Evolutionary conservation across 2,888 invertebrate genomes (phyloP).

Genomic region (Callyntrura guangdongensis): DNA sequence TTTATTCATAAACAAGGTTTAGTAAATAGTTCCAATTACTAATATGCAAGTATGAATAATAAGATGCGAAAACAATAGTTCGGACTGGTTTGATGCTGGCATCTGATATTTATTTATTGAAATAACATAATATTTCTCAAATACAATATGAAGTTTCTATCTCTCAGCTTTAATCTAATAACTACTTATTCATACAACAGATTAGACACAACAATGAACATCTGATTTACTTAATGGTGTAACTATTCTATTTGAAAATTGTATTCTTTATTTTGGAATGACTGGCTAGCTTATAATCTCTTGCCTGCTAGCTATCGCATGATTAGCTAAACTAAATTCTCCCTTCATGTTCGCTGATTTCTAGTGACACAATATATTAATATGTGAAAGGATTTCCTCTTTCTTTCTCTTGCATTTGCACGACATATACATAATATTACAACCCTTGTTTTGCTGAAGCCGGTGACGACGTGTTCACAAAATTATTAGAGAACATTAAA

Average conservation of each 20-base stretch:
- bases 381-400: neutral
- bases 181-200: conserved; percentile 11
- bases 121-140: conserved; percentile 49
- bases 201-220: conserved; percentile 48
- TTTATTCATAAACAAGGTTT: too few species aligned
- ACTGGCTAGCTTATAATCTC: conserved; percentile 34
- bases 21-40: too few species aligned
- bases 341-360: neutral
- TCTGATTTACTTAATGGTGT: conserved; percentile 1
- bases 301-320: conserved; percentile 12
- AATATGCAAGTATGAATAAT: too few species aligned
- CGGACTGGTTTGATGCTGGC: conserved; percentile 4
- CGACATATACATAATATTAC: conserved; percentile 5
- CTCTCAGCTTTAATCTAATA: neutral
- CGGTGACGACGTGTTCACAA: neutral
- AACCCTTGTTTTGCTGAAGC: neutral
- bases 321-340: conserved; percentile 27
- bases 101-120: conserved; percentile 66
- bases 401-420: conserved; percentile 21
- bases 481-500: neutral
- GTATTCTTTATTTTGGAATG: conserved; percentile 53
- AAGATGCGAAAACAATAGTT: neutral
- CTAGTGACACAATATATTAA: neutral
- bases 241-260: conserved; percentile 9
- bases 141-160: conserved; percentile 32